A percentile compares a stretch with the other conserved stretches of the same genome.
phyloP scores from a whole-genome alignment of 2,888 invertebrate genomes.

The Brachynemurus nebulosus region DNA sequence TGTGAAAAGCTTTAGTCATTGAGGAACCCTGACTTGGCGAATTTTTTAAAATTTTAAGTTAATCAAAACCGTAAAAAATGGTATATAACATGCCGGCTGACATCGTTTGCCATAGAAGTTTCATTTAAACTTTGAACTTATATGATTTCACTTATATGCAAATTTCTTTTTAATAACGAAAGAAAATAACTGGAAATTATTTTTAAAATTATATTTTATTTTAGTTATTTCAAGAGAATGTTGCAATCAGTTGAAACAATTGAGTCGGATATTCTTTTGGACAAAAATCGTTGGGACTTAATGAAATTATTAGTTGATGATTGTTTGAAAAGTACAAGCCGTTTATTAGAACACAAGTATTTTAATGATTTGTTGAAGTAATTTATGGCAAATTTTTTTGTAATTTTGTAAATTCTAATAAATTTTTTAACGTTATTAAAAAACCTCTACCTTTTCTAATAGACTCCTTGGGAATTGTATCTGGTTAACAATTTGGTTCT shows the following conservation, averaged over 20 bases:
- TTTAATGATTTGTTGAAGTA: too few relatives aligned
- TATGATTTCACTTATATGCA: slow-evolving; percentile 2
- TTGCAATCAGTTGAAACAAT: slow-evolving; percentile 20
- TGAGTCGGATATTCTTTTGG: slow-evolving; percentile 19
- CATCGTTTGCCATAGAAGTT: neutral
- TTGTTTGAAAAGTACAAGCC: too few relatives aligned
- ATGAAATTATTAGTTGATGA: neutral
- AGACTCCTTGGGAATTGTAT: too few relatives aligned
- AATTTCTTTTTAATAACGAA: neutral
- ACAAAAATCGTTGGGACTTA: slow-evolving; percentile 23
- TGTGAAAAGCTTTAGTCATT: too few relatives aligned
- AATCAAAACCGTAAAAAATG: neutral
- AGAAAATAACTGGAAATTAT: neutral
- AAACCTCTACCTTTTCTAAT: too few relatives aligned
- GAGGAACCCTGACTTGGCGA: too few relatives aligned
- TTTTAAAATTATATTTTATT: neutral
- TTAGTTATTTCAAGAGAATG: slow-evolving; percentile 4
- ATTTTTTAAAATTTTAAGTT: neutral
- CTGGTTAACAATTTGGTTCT: too few relatives aligned
- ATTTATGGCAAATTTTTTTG: too few relatives aligned
- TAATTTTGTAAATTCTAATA: too few relatives aligned
- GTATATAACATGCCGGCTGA: neutral
- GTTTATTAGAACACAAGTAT: too few relatives aligned
- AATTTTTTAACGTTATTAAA: too few relatives aligned
- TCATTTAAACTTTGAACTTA: neutral